Percentiles rank a stretch among this genome's conserved stretches.
phyloP scores from a whole-genome alignment of 2,888 invertebrate species.

The Mythimna albipuncta region DNA sequence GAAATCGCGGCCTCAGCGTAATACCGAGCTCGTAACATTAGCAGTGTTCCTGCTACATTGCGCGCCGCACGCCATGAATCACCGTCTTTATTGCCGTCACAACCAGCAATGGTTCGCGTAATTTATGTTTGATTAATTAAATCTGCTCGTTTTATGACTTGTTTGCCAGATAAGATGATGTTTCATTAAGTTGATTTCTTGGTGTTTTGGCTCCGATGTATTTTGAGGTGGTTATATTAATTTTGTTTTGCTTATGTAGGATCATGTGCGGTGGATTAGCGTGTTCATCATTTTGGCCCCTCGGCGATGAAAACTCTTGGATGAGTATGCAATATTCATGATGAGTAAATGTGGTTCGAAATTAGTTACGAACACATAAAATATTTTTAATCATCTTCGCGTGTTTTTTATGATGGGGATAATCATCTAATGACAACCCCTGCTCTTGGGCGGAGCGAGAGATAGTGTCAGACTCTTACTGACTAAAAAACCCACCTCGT shows the following conservation, averaged over 20 bases:
- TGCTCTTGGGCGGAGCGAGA: too few relatives aligned
- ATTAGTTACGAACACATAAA: not conserved
- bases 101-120: slow-evolving; percentile 60
- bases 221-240: slow-evolving; percentile 38
- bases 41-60: slow-evolving; percentile 59
- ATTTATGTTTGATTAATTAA: slow-evolving; percentile 64
- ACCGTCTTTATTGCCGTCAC: slow-evolving; percentile 59
- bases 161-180: slow-evolving; percentile 56
- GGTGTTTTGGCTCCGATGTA: slow-evolving; percentile 25
- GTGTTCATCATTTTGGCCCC: slow-evolving; percentile 15
- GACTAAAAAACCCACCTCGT: too few relatives aligned
- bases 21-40: slow-evolving; percentile 59
- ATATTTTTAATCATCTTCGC: not conserved
- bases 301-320: slow-evolving; percentile 11
- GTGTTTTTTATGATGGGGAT: not conserved
- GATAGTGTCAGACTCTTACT: too few relatives aligned
- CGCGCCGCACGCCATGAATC: slow-evolving; percentile 60
- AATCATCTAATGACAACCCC: too few relatives aligned
- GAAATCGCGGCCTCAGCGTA: slow-evolving; percentile 59
- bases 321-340: slow-evolving; percentile 2
- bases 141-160: slow-evolving; percentile 58
- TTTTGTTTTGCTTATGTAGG: slow-evolving; percentile 31
- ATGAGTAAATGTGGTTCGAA: not conserved
- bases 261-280: slow-evolving; percentile 23
- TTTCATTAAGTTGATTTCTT: slow-evolving; percentile 58